phyloP scores from a whole-genome alignment of 2,113 vertebrate genomes.

The Cyprinodon variegatus region DNA sequence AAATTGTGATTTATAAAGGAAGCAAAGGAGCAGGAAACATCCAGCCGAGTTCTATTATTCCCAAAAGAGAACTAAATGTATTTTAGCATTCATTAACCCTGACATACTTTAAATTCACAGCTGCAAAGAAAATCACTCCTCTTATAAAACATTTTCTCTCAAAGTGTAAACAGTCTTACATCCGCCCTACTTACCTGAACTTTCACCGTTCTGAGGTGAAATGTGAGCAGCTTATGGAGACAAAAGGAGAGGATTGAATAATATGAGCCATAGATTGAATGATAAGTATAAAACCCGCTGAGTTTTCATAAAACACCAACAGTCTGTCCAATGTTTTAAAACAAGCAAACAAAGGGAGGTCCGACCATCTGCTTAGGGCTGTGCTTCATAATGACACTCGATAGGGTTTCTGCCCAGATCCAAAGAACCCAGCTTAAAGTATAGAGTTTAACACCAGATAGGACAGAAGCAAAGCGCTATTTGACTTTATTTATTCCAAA shows the following conservation, averaged over 20 bases:
- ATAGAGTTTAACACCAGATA: too few species aligned
- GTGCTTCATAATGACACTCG: constrained; percentile 4
- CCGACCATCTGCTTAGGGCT: constrained; percentile 26
- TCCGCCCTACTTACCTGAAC: background rate
- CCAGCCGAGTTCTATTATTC: background rate
- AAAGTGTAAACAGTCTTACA: constrained; percentile 2
- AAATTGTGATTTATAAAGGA: background rate
- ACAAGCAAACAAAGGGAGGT: background rate
- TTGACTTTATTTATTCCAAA: too few species aligned
- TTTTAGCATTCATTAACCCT: background rate
- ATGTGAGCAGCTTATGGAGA: constrained; percentile 23
- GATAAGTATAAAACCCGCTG: constrained; percentile 41
- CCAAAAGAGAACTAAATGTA: background rate
- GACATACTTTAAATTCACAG: background rate
- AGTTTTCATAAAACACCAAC: constrained; percentile 48
- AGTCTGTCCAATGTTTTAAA: constrained; percentile 1
- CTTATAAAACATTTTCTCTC: background rate
- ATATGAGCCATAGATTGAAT: constrained; percentile 44
- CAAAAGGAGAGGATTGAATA: constrained; percentile 52
- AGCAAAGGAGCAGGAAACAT: background rate
- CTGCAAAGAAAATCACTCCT: background rate
- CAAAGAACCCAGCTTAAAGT: background rate
- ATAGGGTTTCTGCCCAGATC: background rate
- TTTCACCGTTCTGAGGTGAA: constrained; percentile 6
- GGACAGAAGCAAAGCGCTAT: too few species aligned